phyloP scores from a whole-genome alignment of 2,797 vertebrate species.

The Lophius americanus region DNA sequence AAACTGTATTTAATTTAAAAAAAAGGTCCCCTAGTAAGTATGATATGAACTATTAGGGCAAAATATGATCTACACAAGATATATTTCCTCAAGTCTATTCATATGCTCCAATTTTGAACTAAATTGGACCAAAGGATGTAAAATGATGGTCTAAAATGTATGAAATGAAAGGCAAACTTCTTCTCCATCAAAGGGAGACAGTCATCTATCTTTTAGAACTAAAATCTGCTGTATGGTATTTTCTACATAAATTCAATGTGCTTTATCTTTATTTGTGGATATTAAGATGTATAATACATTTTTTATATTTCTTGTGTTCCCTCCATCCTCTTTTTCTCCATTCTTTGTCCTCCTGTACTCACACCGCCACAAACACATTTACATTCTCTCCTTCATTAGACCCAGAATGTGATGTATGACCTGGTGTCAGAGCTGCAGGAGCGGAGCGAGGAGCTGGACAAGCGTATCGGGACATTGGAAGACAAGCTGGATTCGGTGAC shows the following conservation, averaged over 20 bases:
- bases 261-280: slow-evolving; percentile 1
- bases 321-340: slow-evolving; percentile 8
- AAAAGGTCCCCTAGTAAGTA: no score
- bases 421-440: slow-evolving; percentile 93
- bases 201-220: background rate
- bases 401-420: slow-evolving; percentile 94
- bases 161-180: background rate
- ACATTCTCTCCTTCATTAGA: slow-evolving; percentile 75
- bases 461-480: slow-evolving; percentile 89
- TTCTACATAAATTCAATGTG: slow-evolving; percentile 1
- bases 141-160: no score
- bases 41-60: no score
- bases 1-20: no score
- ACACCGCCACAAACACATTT: slow-evolving; percentile 37
- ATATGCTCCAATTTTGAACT: no score
- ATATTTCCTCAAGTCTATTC: no score
- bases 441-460: slow-evolving; percentile 93
- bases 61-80: no score
- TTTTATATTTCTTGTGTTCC: background rate
- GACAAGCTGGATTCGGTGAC: slow-evolving; percentile 90
- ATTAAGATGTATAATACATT: slow-evolving; percentile 23
- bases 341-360: slow-evolving; percentile 23
- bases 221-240: background rate
- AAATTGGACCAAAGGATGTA: no score
- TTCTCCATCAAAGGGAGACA: background rate